A percentile compares a stretch with the other conserved stretches of the same genome.
Evolutionary conservation across 2,797 vertebrate genomes (phyloP).

Genomic region (Oreonectes daqikongensis): DNA sequence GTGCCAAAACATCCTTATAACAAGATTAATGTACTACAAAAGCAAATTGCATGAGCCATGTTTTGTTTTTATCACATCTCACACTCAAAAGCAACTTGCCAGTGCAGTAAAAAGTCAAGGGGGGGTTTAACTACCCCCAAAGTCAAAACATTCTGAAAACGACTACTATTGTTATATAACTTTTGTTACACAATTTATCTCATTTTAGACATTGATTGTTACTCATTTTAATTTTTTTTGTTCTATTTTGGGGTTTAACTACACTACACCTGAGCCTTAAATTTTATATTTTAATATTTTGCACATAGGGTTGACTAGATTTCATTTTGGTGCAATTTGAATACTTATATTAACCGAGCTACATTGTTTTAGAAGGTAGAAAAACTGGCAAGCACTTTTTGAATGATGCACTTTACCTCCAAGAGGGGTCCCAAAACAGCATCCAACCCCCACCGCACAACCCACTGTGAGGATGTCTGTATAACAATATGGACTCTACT

Average conservation of each 20-base stretch:
- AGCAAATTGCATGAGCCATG: not conserved
- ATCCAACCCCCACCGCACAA: constrained; percentile 95
- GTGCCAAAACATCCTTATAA: not conserved
- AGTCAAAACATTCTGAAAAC: not conserved
- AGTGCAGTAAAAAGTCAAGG: not conserved
- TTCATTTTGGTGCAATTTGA: too few species aligned
- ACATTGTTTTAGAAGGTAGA: too few species aligned
- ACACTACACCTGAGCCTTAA: too few species aligned
- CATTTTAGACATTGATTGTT: not conserved
- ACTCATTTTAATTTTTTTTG: too few species aligned
- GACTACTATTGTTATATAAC: not conserved
- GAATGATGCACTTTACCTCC: constrained; percentile 82
- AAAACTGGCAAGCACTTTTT: not conserved
- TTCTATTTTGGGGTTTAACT: too few species aligned
- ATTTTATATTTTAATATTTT: too few species aligned
- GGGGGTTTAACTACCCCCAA: too few species aligned
- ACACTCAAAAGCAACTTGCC: not conserved
- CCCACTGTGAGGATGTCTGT: constrained; percentile 95
- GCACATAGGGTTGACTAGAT: too few species aligned
- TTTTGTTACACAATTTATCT: not conserved
- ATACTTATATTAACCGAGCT: too few species aligned
- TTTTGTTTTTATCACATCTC: not conserved
- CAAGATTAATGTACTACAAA: not conserved
- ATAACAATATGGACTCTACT: constrained; percentile 98
- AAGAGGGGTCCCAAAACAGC: constrained; percentile 95